Percentiles rank a stretch among this genome's conserved stretches.
Conservation (phyloP, 2,113 vertebrate genomes). For the Odocoileus virginianus region DNA sequence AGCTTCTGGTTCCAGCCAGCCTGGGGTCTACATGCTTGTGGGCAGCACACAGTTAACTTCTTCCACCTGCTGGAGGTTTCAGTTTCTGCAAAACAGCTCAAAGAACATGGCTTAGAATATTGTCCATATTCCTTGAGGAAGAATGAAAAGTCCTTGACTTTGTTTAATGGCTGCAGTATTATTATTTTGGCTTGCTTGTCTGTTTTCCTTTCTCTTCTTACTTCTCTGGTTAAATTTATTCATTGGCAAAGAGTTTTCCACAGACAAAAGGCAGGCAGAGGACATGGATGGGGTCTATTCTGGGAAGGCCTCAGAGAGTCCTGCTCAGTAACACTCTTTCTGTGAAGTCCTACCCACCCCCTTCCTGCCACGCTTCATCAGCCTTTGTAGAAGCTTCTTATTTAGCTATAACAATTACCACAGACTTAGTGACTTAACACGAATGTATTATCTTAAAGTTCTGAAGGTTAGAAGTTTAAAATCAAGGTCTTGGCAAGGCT, state of each 20-base stretch:
- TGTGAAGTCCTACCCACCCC: background rate
- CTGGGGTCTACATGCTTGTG: background rate
- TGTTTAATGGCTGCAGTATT: background rate
- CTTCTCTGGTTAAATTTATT: background rate
- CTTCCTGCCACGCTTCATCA: background rate
- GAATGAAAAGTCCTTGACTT: background rate
- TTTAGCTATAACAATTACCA: background rate
- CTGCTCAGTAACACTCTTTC: too few species aligned
- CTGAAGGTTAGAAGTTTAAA: background rate
- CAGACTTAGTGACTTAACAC: background rate
- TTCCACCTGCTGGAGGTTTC: background rate
- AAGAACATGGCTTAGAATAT: background rate
- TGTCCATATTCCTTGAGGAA: background rate
- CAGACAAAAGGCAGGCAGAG: background rate
- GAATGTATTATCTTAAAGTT: background rate
- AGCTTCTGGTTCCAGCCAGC: background rate
- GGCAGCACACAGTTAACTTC: background rate
- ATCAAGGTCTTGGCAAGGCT: background rate
- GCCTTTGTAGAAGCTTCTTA: background rate
- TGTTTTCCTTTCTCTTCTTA: background rate
- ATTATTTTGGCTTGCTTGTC: background rate
- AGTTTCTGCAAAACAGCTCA: background rate
- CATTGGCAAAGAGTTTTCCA: background rate
- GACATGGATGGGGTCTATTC: background rate
- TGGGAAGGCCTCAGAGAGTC: background rate